Percentiles rank a stretch among this genome's conserved stretches.
These are phyloP conservation scores for Virgularia gustaviana DNA, from an alignment of 92 coral and sea anemone species.

Conservation along the genomic window DNA sequence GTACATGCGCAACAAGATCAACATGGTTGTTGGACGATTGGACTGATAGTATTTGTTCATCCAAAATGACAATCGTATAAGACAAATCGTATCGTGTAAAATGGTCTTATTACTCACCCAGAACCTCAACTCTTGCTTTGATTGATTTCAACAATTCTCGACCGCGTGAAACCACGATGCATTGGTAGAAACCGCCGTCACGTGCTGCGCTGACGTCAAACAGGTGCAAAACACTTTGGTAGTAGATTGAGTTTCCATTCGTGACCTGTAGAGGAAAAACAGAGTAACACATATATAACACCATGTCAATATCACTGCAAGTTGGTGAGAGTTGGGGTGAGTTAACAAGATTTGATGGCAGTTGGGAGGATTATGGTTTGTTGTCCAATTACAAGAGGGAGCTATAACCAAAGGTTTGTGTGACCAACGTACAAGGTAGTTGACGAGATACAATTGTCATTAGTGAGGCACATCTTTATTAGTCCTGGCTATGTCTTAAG, in stretches of 20 bases:
- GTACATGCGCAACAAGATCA: no score
- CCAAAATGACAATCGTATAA: not conserved
- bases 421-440: not conserved
- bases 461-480: not conserved
- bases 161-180: slow-evolving; percentile 13
- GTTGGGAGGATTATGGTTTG: not conserved
- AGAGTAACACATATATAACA: not conserved
- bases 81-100: no score
- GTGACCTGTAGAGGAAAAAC: not conserved
- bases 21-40: not conserved
- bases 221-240: slow-evolving; percentile 17
- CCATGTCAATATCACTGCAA: no score
- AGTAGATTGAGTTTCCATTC: not conserved
- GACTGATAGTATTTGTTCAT: not conserved
- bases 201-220: not conserved
- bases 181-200: slow-evolving; percentile 21
- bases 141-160: slow-evolving; percentile 7
- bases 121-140: slow-evolving; percentile 16
- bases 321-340: no score
- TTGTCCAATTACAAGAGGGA: not conserved
- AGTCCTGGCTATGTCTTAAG: not conserved
- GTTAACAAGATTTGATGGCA: no score
- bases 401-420: not conserved
- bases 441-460: not conserved
- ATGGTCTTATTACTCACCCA: slow-evolving; percentile 17